Conservation (phyloP, 2,888 invertebrate genomes). For the Drosophila flavopinicola region DNA sequence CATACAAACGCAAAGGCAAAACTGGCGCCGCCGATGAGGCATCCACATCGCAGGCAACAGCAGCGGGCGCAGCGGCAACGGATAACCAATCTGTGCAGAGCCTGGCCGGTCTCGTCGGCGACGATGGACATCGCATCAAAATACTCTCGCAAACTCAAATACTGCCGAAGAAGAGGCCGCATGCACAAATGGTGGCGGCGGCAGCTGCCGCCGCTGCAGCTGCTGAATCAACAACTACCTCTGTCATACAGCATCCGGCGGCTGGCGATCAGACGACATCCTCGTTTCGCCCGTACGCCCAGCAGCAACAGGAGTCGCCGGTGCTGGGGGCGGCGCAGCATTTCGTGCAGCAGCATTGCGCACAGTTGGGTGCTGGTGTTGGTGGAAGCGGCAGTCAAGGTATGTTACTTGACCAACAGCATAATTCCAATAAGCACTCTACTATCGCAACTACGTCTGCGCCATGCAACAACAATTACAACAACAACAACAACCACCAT, state of each 20-base stretch:
- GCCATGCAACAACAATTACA: slow-evolving; percentile 77
- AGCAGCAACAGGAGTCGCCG: slow-evolving; percentile 68
- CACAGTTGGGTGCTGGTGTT: slow-evolving; percentile 71
- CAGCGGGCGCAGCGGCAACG: slow-evolving; percentile 34
- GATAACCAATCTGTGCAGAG: slow-evolving; percentile 50
- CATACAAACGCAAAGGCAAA: slow-evolving; percentile 69
- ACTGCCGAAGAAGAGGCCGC: slow-evolving; percentile 84
- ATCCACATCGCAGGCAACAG: slow-evolving; percentile 53
- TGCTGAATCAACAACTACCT: slow-evolving; percentile 83
- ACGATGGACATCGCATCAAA: slow-evolving; percentile 83
- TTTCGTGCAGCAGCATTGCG: slow-evolving; percentile 79
- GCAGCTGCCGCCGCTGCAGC: slow-evolving; percentile 76
- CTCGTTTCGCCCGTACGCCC: slow-evolving; percentile 81
- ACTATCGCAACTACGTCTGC: slow-evolving; percentile 76
- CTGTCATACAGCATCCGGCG: slow-evolving; percentile 79
- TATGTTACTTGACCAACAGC: slow-evolving; percentile 84
- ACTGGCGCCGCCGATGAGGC: slow-evolving; percentile 63
- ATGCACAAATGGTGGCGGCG: slow-evolving; percentile 84
- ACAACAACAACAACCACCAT: slow-evolving; percentile 73
- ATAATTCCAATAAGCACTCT: slow-evolving; percentile 82
- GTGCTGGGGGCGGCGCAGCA: slow-evolving; percentile 60
- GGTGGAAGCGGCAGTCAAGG: slow-evolving; percentile 77
- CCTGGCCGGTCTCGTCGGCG: slow-evolving; percentile 68
- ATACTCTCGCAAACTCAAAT: slow-evolving; percentile 84
- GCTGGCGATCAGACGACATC: slow-evolving; percentile 65